phyloP scores from a whole-genome alignment of 1,140 invertebrate species.

The Zaprionus davidi region DNA sequence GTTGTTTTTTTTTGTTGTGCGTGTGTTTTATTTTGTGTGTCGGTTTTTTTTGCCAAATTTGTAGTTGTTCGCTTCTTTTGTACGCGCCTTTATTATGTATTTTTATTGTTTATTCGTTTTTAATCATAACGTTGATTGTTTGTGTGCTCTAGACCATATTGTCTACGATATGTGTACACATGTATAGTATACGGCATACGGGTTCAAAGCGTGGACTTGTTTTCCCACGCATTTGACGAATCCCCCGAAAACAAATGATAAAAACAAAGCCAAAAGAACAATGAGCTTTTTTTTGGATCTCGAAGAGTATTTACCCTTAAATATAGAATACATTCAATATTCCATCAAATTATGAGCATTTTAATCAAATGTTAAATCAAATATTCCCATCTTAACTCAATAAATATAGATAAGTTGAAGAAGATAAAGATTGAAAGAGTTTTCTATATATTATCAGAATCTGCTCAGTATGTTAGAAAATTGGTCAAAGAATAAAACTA shows the following conservation, averaged over 20 bases:
- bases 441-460: too few species aligned
- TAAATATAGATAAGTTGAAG: background rate
- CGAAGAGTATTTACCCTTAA: slow-evolving; percentile 6
- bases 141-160: slow-evolving; percentile 58
- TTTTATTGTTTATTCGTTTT: slow-evolving; percentile 79
- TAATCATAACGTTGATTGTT: slow-evolving; percentile 77
- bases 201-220: slow-evolving; percentile 45
- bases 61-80: slow-evolving; percentile 32
- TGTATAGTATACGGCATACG: slow-evolving; percentile 1
- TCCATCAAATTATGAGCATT: background rate
- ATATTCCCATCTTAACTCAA: too few species aligned
- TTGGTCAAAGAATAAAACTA: background rate
- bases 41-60: slow-evolving; percentile 37
- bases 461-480: background rate
- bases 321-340: background rate
- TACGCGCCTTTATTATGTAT: slow-evolving; percentile 39
- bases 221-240: slow-evolving; percentile 63
- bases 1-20: slow-evolving; percentile 22
- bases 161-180: slow-evolving; percentile 16
- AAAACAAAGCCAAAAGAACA: slow-evolving; percentile 28
- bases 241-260: slow-evolving; percentile 28
- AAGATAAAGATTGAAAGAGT: too few species aligned
- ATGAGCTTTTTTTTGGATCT: background rate
- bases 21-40: slow-evolving; percentile 26
- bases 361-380: background rate